Evolutionary conservation across 1,140 invertebrate species (phyloP).

Genomic region (Rhopalosiphum maidis): DNA sequence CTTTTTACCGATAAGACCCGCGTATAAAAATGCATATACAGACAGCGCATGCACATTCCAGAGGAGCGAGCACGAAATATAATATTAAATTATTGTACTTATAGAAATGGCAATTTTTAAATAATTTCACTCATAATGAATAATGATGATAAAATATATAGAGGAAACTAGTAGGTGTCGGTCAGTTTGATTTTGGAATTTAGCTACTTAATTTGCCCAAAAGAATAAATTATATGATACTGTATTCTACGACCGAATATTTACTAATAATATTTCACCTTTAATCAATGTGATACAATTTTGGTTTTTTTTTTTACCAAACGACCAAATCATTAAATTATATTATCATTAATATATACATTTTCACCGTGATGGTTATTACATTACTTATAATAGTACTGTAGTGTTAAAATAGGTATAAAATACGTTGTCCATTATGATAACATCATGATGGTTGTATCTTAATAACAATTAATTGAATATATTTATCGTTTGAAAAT

Average conservation of each 20-base stretch:
- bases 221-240: too few relatives aligned
- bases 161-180: too few relatives aligned
- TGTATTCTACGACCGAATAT: not conserved
- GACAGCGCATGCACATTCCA: not conserved
- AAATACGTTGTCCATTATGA: not conserved
- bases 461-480: not conserved
- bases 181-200: not conserved
- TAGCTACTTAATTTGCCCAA: not conserved
- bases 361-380: not conserved
- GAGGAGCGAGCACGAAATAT: not conserved
- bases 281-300: not conserved
- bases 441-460: not conserved
- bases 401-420: not conserved
- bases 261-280: not conserved
- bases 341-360: not conserved
- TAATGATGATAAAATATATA: too few relatives aligned
- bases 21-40: not conserved
- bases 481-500: not conserved
- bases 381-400: not conserved
- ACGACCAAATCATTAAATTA: not conserved
- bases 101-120: too few relatives aligned
- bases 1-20: not conserved
- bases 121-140: too few relatives aligned
- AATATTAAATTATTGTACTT: not conserved
- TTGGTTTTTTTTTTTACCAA: not conserved